These are phyloP conservation scores for Elgaria multicarinata DNA, from an alignment of 2,113 vertebrate species.

Conservation along the genomic window DNA sequence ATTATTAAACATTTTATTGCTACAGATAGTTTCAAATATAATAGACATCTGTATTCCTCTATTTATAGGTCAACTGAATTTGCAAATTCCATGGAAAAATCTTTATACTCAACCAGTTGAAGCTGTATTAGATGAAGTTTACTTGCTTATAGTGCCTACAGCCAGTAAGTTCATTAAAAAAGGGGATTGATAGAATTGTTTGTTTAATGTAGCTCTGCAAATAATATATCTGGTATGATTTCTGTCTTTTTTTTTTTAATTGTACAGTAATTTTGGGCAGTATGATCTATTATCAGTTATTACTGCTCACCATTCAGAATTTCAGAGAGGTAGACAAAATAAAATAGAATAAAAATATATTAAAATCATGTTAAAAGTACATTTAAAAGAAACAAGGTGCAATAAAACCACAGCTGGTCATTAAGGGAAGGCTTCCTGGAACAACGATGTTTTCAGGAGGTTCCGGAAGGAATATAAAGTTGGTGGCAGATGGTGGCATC, in stretches of 20 bases:
- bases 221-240: neutral
- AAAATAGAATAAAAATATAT: too few species aligned
- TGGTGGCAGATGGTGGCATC: too few species aligned
- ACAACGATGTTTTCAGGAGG: too few species aligned
- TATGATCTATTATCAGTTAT: neutral
- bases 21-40: neutral
- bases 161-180: slow-evolving; percentile 83
- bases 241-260: neutral
- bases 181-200: neutral
- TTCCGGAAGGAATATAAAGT: too few species aligned
- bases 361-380: too few species aligned
- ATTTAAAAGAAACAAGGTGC: too few species aligned
- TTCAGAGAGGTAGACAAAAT: too few species aligned
- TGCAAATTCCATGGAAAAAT: slow-evolving; percentile 97
- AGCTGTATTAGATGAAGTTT: slow-evolving; percentile 93
- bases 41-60: slow-evolving; percentile 29
- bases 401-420: too few species aligned
- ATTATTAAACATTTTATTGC: neutral
- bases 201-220: neutral
- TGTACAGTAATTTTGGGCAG: neutral
- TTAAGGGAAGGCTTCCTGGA: too few species aligned
- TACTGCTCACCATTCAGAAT: too few species aligned
- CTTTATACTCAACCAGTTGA: slow-evolving; percentile 96
- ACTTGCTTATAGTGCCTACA: slow-evolving; percentile 94
- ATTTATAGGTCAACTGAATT: slow-evolving; percentile 86